phyloP scores from a whole-genome alignment of 2,888 invertebrate species.

The Stratiomys singularior region DNA sequence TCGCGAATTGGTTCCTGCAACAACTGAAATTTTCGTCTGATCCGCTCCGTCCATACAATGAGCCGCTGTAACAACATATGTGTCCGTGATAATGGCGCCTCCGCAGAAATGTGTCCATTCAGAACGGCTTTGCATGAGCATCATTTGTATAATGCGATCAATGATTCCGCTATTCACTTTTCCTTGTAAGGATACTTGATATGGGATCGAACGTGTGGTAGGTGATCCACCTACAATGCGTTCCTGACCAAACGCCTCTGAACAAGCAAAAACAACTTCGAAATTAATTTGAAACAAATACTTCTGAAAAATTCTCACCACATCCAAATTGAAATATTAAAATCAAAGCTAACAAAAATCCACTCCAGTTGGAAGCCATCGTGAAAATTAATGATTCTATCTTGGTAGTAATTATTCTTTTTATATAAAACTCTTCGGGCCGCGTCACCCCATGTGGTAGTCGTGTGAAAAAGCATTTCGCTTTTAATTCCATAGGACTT shows the following conservation, averaged over 20 bases:
- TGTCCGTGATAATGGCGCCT: slow-evolving; percentile 61
- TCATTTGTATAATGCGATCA: slow-evolving; percentile 30
- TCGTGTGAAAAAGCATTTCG: background rate
- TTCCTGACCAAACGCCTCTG: background rate
- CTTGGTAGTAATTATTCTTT: background rate
- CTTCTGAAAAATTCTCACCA: background rate
- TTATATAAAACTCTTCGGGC: background rate
- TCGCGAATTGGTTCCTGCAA: slow-evolving; percentile 51
- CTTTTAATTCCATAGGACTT: slow-evolving; percentile 32
- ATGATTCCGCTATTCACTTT: slow-evolving; percentile 35
- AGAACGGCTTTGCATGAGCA: slow-evolving; percentile 53
- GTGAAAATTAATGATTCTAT: background rate
- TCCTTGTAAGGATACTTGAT: slow-evolving; percentile 60
- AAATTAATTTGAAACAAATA: background rate
- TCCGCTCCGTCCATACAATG: slow-evolving; percentile 62
- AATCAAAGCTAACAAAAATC: background rate
- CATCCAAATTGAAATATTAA: background rate
- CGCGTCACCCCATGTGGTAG: background rate
- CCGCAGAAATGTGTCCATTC: slow-evolving; percentile 62
- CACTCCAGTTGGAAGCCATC: background rate
- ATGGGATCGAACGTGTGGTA: slow-evolving; percentile 58
- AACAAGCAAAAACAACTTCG: background rate
- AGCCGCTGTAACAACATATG: slow-evolving; percentile 62
- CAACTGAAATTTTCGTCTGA: slow-evolving; percentile 55
- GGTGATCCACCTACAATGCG: slow-evolving; percentile 52